phyloP scores from a whole-genome alignment of 2,797 vertebrate species.

The Cynodonichthys magdalenae region DNA sequence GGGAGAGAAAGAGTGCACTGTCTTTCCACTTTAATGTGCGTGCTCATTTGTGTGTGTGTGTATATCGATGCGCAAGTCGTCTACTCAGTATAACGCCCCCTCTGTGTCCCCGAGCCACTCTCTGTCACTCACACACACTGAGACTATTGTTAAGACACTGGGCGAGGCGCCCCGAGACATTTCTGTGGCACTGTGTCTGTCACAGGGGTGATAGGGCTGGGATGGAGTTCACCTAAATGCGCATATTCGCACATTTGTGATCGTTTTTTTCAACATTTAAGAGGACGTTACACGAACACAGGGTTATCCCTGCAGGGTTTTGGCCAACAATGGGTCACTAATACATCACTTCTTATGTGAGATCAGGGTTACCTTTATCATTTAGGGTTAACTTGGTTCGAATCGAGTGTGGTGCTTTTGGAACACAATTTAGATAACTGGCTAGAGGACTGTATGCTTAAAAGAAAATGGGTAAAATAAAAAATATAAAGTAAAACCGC shows the following conservation, averaged over 20 bases:
- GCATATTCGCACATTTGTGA: constrained; percentile 22
- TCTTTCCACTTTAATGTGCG: constrained; percentile 64
- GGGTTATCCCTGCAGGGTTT: constrained; percentile 5
- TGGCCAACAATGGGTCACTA: neutral
- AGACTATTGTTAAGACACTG: constrained; percentile 79
- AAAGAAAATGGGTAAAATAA: neutral
- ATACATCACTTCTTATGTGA: neutral
- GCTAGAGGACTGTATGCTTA: neutral
- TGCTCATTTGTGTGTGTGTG: constrained; percentile 23
- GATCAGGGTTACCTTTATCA: neutral
- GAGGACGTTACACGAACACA: constrained; percentile 17
- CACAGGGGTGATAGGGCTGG: constrained; percentile 72
- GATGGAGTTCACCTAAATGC: constrained; percentile 52
- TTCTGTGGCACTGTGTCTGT: constrained; percentile 76
- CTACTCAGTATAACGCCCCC: constrained; percentile 77
- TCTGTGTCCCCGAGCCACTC: constrained; percentile 74
- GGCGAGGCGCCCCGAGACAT: constrained; percentile 72
- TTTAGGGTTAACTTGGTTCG: neutral
- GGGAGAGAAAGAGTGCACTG: constrained; percentile 80
- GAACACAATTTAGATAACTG: neutral
- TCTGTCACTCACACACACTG: constrained; percentile 80
- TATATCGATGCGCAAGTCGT: constrained; percentile 52
- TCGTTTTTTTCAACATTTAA: constrained; percentile 27
- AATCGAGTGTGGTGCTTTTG: neutral
- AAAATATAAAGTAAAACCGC: neutral